A percentile compares a stretch with the other conserved stretches of the same genome.
These are phyloP conservation scores for Pogoniulus pusillus DNA, from an alignment of 2,797 vertebrate species.

Conservation along the genomic window DNA sequence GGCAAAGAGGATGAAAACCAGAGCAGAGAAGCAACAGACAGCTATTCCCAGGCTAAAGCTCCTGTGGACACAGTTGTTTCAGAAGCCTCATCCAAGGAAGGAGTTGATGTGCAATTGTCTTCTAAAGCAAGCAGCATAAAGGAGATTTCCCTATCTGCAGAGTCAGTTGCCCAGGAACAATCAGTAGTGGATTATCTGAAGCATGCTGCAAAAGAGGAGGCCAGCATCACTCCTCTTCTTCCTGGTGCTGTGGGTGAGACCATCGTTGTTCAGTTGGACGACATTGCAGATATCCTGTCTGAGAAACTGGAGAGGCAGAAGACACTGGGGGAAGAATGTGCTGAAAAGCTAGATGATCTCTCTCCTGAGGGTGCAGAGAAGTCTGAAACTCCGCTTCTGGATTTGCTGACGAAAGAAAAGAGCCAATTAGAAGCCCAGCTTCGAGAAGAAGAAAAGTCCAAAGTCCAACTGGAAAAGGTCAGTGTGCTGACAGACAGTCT, in stretches of 20 bases:
- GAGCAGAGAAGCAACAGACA: conserved; percentile 36
- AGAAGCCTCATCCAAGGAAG: conserved; percentile 51
- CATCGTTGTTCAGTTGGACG: conserved; percentile 28
- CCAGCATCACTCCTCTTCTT: conserved; percentile 17
- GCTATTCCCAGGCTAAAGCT: conserved; percentile 55
- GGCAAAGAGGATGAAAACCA: conserved; percentile 35
- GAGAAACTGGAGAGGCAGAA: conserved; percentile 72
- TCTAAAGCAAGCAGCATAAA: conserved; percentile 4
- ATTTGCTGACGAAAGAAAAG: conserved; percentile 79
- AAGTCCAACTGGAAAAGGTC: conserved; percentile 72
- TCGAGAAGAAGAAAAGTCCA: conserved; percentile 62
- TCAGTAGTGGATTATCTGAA: conserved; percentile 60
- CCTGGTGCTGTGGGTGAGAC: conserved; percentile 35
- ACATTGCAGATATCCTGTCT: conserved; percentile 61
- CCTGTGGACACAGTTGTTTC: neutral
- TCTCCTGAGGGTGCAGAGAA: conserved; percentile 49
- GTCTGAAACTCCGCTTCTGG: conserved; percentile 77
- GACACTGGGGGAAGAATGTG: conserved; percentile 56
- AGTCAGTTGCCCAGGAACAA: conserved; percentile 34
- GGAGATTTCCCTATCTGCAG: conserved; percentile 2
- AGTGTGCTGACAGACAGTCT: conserved; percentile 85
- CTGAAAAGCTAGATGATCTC: conserved; percentile 65
- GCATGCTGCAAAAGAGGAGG: conserved; percentile 45
- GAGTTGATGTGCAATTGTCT: conserved; percentile 23
- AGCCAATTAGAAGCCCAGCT: conserved; percentile 72